A percentile compares a stretch with the other conserved stretches of the same genome.
Conservation (phyloP, 1,140 invertebrate species). For the Cydia fagiglandana region DNA sequence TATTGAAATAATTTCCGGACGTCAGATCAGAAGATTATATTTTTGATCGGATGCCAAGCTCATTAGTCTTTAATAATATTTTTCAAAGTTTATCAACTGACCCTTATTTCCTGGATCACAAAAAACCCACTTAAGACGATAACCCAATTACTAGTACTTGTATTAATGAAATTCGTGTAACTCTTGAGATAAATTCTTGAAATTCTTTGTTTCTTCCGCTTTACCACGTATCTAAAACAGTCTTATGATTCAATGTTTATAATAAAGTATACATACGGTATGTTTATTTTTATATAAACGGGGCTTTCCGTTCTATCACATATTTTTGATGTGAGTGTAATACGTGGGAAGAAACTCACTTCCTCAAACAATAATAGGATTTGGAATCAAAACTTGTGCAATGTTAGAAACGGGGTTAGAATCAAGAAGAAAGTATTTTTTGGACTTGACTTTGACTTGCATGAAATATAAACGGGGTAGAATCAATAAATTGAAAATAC, state of each 20-base stretch:
- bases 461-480: too few species aligned
- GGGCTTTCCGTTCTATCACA: background rate
- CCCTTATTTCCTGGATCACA: background rate
- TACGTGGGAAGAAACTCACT: background rate
- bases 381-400: too few species aligned
- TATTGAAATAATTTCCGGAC: background rate
- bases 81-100: background rate
- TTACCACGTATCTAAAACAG: background rate
- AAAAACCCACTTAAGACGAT: background rate
- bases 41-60: constrained; percentile 1
- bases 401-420: background rate
- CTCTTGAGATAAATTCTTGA: background rate
- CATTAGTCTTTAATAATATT: background rate
- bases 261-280: background rate
- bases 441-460: too few species aligned
- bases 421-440: too few species aligned
- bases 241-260: background rate
- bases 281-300: too few species aligned
- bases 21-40: background rate
- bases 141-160: too few species aligned
- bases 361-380: too few species aligned
- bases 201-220: background rate
- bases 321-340: background rate
- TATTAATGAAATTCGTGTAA: too few species aligned
- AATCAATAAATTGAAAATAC: too few species aligned